phyloP scores from a whole-genome alignment of 2,888 invertebrate genomes.

The Hydroisotoma schaefferi region DNA sequence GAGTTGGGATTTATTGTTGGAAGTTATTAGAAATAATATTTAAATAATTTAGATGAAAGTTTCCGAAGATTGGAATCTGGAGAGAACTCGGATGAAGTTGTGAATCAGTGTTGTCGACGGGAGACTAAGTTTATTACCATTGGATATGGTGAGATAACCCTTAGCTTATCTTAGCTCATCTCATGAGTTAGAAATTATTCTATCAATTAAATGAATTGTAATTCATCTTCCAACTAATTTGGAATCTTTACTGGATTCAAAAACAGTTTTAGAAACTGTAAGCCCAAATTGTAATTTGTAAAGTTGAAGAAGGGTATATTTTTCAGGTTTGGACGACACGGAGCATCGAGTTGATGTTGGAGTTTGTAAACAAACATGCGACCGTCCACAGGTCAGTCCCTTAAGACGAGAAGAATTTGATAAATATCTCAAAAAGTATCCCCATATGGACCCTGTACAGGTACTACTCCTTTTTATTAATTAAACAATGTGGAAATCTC shows the following conservation, averaged over 20 bases:
- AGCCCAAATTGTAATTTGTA: neutral
- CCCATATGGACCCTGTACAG: constrained; percentile 46
- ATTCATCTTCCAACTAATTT: neutral
- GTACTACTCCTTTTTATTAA: constrained; percentile 16
- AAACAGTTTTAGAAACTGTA: neutral
- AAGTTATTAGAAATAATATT: neutral
- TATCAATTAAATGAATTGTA: no score
- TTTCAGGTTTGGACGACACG: constrained; percentile 37
- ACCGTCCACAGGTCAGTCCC: constrained; percentile 23
- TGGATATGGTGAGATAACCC: constrained; percentile 42
- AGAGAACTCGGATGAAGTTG: constrained; percentile 43
- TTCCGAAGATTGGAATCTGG: constrained; percentile 41
- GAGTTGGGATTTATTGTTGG: no score
- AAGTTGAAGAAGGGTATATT: neutral
- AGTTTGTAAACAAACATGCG: constrained; percentile 40
- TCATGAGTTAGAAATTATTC: no score
- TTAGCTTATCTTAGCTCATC: neutral
- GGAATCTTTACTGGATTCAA: no score
- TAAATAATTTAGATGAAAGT: constrained; percentile 29
- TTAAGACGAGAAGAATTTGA: constrained; percentile 45
- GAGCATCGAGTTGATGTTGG: constrained; percentile 43
- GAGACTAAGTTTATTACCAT: constrained; percentile 45
- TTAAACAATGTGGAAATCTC: no score
- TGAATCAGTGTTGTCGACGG: constrained; percentile 47
- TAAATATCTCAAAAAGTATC: constrained; percentile 40